Evolutionary conservation across 2,113 vertebrate species (phyloP).

Genomic region (Chionis minor): DNA sequence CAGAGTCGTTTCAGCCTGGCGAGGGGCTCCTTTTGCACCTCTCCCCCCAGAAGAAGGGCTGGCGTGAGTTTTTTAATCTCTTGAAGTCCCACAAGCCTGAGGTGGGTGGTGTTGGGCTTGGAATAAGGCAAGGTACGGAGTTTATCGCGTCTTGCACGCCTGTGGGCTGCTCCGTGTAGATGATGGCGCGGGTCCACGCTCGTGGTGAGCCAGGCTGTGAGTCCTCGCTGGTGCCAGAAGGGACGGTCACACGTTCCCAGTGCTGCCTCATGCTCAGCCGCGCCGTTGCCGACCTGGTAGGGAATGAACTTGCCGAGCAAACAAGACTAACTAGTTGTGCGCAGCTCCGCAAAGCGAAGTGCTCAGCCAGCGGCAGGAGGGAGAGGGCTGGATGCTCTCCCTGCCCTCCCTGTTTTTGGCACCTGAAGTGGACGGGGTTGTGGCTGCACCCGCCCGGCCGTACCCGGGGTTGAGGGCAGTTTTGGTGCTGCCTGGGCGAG

Average conservation of each 20-base stretch:
- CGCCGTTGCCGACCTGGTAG: not conserved
- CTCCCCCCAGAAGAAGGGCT: not conserved
- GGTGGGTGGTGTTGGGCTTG: not conserved
- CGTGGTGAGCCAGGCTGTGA: not conserved
- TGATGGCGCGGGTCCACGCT: fast-evolving
- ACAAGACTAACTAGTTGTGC: not conserved
- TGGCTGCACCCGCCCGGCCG: fast-evolving
- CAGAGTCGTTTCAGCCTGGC: not conserved
- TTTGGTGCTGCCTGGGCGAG: too few relatives aligned
- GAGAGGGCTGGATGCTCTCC: not conserved
- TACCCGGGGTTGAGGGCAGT: too few relatives aligned
- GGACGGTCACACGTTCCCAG: fast-evolving
- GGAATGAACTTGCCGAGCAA: not conserved
- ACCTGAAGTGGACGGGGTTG: not conserved
- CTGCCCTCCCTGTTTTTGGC: too few relatives aligned
- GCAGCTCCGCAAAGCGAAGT: too few relatives aligned
- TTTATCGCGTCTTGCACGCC: not conserved
- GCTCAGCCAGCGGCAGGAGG: not conserved
- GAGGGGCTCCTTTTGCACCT: not conserved
- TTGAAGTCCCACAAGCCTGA: not conserved
- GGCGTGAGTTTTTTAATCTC: not conserved
- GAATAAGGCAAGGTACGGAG: not conserved
- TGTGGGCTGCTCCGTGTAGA: not conserved
- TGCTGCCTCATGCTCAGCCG: not conserved
- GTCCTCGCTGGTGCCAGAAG: not conserved